Base-by-base conservation (phyloP, 2,113 vertebrate genomes). In the Mesoclemmys tuberculata region DNA sequence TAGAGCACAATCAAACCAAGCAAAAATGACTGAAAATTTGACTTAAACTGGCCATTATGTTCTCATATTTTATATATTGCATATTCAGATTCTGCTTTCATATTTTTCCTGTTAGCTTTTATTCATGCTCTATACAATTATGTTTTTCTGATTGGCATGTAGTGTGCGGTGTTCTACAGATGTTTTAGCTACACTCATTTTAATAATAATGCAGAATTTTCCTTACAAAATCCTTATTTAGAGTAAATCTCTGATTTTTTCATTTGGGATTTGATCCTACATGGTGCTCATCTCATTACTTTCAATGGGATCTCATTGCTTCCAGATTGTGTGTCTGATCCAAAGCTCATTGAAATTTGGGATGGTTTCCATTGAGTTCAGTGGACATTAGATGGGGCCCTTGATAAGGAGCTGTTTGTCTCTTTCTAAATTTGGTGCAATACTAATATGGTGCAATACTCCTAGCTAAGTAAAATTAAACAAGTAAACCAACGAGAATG, bases 11-110 rank as follows among this genome's bases (percentile, higher is more conserved):
- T 35, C 85, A 16, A 2, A 18, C 84, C 64, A n/a, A 87, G 35
- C 77, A 80, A 74, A 52, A 41, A n/a, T 68, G 88, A 94, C 94
- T 75, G 81, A 92, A 88, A 94, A 96, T 52, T 92, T 80, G 24
- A 4, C 93, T 82, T 49, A 54, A 95, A 93, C 21, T 58, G 5
- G 41, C 10, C 3, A 21, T 68, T 75, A 18, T 3, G 3, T 35
- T 51, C 48, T 48, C 46, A 24, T 31, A 5, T 19, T 81, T 44
- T 75, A 41, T 44, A 21, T 24, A 75, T 24, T 44, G 44, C 22
- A 75, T 75, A 80, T 5, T 49, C 41, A 7, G 2, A 75, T 54
- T 77, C 68, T 77, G 8, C 44, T 81, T 49, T 41, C 26, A 3
- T 21, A 1, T 71, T 38, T 84, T 46, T 2, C 2, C 18, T 71